Conservation (phyloP, 2,113 vertebrate species). For the Bujurquina vittata region DNA sequence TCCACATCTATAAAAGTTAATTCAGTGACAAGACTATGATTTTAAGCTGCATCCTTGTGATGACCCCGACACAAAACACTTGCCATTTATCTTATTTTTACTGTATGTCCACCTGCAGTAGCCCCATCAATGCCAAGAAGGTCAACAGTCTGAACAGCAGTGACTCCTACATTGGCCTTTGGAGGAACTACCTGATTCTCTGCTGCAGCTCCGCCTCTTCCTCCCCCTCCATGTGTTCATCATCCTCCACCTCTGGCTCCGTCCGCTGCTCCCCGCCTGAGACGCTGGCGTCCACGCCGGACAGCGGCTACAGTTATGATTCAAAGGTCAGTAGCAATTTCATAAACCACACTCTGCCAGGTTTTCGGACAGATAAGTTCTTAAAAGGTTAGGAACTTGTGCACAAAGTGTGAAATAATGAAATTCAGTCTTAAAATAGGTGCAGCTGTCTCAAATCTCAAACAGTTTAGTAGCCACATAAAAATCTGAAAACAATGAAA, state of each 20-base stretch:
- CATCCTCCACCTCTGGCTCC: slow-evolving; percentile 90
- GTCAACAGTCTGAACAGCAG: slow-evolving; percentile 89
- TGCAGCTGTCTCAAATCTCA: fast-evolving
- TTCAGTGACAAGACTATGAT: not conserved
- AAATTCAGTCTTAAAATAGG: not conserved
- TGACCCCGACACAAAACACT: not conserved
- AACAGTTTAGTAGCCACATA: not conserved
- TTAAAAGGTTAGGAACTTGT: not conserved
- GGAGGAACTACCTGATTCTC: slow-evolving; percentile 98
- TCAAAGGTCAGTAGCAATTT: slow-evolving; percentile 85
- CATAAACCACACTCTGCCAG: not conserved
- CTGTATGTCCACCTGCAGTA: slow-evolving; percentile 76
- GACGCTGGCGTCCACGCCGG: slow-evolving; percentile 98
- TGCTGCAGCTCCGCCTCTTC: slow-evolving; percentile 95
- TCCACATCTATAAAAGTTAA: not conserved
- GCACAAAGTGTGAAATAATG: not conserved
- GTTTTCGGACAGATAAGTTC: not conserved
- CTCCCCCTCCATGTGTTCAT: slow-evolving; percentile 86
- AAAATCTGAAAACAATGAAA: not conserved
- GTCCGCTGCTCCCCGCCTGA: slow-evolving; percentile 97
- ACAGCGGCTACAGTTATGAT: slow-evolving; percentile 97
- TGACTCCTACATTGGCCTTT: slow-evolving; percentile 95
- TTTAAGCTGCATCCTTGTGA: not conserved
- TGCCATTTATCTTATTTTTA: not conserved
- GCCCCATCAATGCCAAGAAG: slow-evolving; percentile 99